Percentiles rank a stretch among this genome's conserved stretches.
These are phyloP conservation scores for Pteronotus mesoamericanus DNA, from an alignment of 2,797 vertebrate species.

Conservation along the genomic window DNA sequence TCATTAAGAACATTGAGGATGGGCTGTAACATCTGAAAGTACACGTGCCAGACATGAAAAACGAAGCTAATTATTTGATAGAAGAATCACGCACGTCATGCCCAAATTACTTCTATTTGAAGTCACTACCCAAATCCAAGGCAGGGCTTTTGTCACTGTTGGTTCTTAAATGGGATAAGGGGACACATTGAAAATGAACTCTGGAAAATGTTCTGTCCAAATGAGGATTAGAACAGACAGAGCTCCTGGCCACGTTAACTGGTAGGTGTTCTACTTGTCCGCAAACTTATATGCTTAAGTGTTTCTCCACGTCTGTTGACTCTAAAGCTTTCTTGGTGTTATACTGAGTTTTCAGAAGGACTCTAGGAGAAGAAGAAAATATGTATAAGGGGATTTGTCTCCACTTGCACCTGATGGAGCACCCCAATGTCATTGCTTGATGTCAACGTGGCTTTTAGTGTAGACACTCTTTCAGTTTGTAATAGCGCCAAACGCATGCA, in stretches of 20 bases:
- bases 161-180: not conserved
- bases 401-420: accelerated
- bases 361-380: not conserved
- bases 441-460: not conserved
- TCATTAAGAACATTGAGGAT: conserved; percentile 62
- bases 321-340: not conserved
- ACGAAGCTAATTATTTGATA: not conserved
- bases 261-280: not conserved
- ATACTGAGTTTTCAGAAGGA: not conserved
- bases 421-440: not conserved
- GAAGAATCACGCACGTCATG: not conserved
- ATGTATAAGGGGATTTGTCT: not conserved
- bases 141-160: not conserved
- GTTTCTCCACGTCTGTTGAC: not conserved
- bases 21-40: not conserved
- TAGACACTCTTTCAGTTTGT: not conserved
- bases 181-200: not conserved
- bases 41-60: conserved; percentile 7
- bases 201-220: not conserved
- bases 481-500: not conserved
- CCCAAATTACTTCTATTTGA: not conserved
- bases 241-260: not conserved
- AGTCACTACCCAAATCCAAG: not conserved
- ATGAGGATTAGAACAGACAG: not conserved
- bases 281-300: not conserved